Conservation (phyloP, 2,113 vertebrate genomes). For the Zapornia atra region DNA sequence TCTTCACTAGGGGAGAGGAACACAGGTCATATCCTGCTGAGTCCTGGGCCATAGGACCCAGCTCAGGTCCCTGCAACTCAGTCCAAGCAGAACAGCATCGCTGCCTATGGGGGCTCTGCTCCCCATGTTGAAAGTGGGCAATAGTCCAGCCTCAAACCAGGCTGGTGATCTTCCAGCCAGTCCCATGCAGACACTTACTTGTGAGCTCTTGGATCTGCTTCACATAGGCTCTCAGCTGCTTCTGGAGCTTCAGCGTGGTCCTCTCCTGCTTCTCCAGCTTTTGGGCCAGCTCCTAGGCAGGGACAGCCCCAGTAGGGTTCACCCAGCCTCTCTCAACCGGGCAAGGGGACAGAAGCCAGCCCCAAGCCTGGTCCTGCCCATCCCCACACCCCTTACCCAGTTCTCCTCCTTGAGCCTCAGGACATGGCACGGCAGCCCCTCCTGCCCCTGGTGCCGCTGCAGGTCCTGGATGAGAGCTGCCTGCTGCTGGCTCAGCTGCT, state of each 20-base stretch:
- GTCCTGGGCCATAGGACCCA: neutral
- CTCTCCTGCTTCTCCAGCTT: constrained; percentile 74
- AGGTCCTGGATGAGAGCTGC: neutral
- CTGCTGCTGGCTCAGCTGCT: neutral
- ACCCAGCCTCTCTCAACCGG: neutral
- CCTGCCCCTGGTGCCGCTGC: neutral
- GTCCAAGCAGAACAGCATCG: neutral
- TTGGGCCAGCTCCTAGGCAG: constrained; percentile 69
- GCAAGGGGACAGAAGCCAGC: neutral
- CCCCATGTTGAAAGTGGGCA: fast-evolving
- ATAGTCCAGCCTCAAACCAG: neutral
- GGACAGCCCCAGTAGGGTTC: neutral
- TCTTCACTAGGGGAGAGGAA: neutral
- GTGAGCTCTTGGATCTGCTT: constrained; percentile 24
- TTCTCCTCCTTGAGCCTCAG: constrained; percentile 65
- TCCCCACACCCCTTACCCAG: neutral
- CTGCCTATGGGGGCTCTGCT: neutral
- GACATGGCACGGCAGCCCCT: neutral
- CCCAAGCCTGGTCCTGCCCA: fast-evolving
- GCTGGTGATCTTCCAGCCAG: neutral
- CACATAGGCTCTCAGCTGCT: constrained; percentile 67
- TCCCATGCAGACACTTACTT: neutral
- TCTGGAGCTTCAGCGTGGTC: constrained; percentile 70
- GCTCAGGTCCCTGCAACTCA: neutral
- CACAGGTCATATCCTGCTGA: neutral